These are phyloP conservation scores for Embiotoca jacksoni DNA, from an alignment of 2,113 vertebrate genomes.

Conservation along the genomic window DNA sequence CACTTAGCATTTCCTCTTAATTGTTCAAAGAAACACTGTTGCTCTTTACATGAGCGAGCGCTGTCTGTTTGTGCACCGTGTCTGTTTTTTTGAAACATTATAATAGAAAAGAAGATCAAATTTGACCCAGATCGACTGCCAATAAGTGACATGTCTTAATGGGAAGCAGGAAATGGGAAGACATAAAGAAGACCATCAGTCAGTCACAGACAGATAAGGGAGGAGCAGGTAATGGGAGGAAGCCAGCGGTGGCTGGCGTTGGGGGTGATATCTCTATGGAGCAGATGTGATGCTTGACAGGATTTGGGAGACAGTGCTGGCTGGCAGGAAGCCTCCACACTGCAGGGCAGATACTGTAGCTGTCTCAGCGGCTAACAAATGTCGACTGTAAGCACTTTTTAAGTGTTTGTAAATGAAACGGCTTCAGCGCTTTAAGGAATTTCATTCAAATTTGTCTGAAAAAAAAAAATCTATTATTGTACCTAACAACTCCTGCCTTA, in stretches of 20 bases:
- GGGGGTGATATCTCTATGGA: conserved; percentile 76
- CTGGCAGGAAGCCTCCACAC: conserved; percentile 64
- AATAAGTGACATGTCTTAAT: conserved; percentile 45
- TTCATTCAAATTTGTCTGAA: not conserved
- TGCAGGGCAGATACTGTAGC: conserved; percentile 61
- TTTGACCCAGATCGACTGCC: conserved; percentile 45
- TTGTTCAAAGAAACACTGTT: conserved; percentile 22
- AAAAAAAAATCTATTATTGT: conserved; percentile 5
- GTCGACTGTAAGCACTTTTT: conserved; percentile 64
- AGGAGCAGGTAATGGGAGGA: conserved; percentile 71
- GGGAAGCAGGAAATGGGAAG: conserved; percentile 42
- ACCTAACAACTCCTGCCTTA: conserved; percentile 6
- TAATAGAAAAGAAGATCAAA: conserved; percentile 33
- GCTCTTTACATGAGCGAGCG: not conserved
- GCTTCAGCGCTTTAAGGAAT: conserved; percentile 23
- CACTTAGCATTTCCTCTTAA: conserved; percentile 12
- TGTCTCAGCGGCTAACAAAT: conserved; percentile 64
- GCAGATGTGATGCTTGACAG: conserved; percentile 75
- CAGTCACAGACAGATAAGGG: conserved; percentile 63
- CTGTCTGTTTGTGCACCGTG: not conserved
- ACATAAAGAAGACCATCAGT: conserved; percentile 60
- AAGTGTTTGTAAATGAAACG: conserved; percentile 63
- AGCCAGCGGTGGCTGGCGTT: conserved; percentile 53
- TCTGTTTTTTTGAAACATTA: not conserved
- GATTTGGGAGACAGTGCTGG: conserved; percentile 67